A percentile compares a stretch with the other conserved stretches of the same genome.
These are phyloP conservation scores for Rhogogaster chlorosoma DNA, from an alignment of 2,888 invertebrate species.

Conservation along the genomic window DNA sequence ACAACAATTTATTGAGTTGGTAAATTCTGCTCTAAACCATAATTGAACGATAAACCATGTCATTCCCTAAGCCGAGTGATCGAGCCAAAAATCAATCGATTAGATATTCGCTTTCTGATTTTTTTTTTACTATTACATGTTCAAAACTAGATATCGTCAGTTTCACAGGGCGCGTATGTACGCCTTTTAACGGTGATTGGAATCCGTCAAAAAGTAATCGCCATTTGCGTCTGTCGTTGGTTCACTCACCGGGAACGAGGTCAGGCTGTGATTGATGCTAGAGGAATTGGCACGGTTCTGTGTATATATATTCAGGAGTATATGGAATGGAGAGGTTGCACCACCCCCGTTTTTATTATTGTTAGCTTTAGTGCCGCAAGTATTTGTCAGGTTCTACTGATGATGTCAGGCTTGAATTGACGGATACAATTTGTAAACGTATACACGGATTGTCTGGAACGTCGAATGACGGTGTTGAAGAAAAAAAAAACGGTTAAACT, in stretches of 20 bases:
- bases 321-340: neutral
- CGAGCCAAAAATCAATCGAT: neutral
- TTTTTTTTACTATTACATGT: neutral
- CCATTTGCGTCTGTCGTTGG: neutral
- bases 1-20: neutral
- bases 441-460: neutral
- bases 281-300: conserved; percentile 5
- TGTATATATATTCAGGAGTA: neutral
- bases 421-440: conserved; percentile 15
- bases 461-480: neutral
- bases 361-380: neutral
- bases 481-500: neutral
- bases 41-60: neutral
- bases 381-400: neutral
- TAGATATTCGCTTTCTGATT: neutral
- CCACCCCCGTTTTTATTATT: neutral
- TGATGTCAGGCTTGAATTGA: neutral
- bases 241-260: conserved; percentile 8
- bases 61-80: neutral
- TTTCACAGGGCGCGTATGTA: neutral
- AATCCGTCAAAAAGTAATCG: conserved; percentile 1
- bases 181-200: neutral
- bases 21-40: neutral
- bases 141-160: neutral
- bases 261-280: conserved; percentile 31